These are phyloP conservation scores for Nudaria mundana DNA, from an alignment of 2,888 invertebrate species.

Conservation along the genomic window DNA sequence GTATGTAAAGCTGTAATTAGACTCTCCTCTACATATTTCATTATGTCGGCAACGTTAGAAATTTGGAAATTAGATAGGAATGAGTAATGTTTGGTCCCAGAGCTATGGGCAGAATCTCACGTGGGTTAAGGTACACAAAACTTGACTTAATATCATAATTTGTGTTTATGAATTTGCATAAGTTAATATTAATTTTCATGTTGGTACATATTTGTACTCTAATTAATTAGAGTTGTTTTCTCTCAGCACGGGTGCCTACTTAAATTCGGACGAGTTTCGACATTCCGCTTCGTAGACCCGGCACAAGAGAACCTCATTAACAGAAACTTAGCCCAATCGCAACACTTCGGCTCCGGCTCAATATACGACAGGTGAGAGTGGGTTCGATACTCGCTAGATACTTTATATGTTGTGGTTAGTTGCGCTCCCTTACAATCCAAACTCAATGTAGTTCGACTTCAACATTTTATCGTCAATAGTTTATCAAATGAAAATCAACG, in stretches of 20 bases:
- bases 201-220: slow-evolving; percentile 1
- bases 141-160: too few species aligned
- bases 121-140: too few species aligned
- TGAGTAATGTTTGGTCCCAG: too few species aligned
- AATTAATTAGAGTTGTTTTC: slow-evolving; percentile 19
- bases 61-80: too few species aligned
- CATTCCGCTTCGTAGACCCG: slow-evolving; percentile 92
- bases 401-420: slow-evolving; percentile 52
- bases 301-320: slow-evolving; percentile 89
- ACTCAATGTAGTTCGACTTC: slow-evolving; percentile 34
- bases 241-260: slow-evolving; percentile 89
- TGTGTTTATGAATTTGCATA: slow-evolving; percentile 1
- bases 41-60: too few species aligned
- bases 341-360: slow-evolving; percentile 87
- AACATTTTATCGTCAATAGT: slow-evolving; percentile 28
- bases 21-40: too few species aligned
- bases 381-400: slow-evolving; percentile 17
- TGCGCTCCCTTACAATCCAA: slow-evolving; percentile 36
- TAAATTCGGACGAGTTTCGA: slow-evolving; percentile 93
- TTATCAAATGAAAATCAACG: slow-evolving; percentile 27
- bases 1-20: too few species aligned
- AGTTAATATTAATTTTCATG: not conserved
- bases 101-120: too few species aligned
- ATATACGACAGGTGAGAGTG: slow-evolving; percentile 89
- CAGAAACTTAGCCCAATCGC: slow-evolving; percentile 87